Evolutionary conservation across 2,797 vertebrate species (phyloP).

Genomic region (Phrynocephalus guinanensis): DNA sequence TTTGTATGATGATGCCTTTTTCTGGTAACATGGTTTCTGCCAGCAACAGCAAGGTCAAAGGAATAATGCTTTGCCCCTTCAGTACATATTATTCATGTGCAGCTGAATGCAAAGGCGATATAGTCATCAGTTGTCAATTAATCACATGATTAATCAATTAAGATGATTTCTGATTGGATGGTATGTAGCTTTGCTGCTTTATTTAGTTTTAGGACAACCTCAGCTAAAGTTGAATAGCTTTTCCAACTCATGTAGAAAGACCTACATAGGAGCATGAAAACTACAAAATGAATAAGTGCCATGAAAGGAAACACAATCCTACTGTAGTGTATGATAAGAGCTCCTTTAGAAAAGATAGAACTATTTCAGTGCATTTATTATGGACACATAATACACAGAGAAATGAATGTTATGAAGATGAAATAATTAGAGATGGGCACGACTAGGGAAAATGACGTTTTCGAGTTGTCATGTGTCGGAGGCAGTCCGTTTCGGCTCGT

Average conservation of each 20-base stretch:
- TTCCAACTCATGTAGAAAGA: background rate
- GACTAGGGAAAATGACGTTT: no score
- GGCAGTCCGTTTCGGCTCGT: no score
- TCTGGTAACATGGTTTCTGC: background rate
- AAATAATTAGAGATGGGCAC: no score
- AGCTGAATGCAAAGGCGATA: background rate
- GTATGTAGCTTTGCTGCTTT: background rate
- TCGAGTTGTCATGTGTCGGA: no score
- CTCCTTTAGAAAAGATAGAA: slow-evolving; percentile 32
- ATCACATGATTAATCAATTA: background rate
- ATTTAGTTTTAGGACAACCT: slow-evolving; percentile 18
- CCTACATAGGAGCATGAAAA: background rate
- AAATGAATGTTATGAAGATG: slow-evolving; percentile 41
- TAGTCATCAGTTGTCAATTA: background rate
- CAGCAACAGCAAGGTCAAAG: background rate
- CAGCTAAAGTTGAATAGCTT: no score
- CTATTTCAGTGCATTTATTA: slow-evolving; percentile 33
- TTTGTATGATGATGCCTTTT: background rate
- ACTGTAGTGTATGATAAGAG: background rate
- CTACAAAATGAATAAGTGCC: background rate
- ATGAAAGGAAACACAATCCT: slow-evolving; percentile 2
- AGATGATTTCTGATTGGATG: background rate
- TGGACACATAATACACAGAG: slow-evolving; percentile 31
- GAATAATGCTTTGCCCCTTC: no score
- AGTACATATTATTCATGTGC: background rate